Evolutionary conservation across 2,888 invertebrate species (phyloP), one percentile per base, ranked within the genome.

Genomic region (Athalia rosae): DNA sequence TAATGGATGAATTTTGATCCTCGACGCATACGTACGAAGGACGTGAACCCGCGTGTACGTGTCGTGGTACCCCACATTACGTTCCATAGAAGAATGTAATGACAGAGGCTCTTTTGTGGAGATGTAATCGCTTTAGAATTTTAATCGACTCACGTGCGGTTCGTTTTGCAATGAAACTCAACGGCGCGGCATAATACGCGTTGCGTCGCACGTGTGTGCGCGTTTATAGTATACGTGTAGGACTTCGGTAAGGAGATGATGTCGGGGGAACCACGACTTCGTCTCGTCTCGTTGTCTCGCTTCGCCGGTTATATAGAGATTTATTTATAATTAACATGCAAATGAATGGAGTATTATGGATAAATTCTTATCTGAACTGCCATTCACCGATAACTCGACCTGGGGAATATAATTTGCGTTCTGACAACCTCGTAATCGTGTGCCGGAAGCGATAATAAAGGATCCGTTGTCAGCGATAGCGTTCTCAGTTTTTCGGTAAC

Each of bases 261-360:
- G 28, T 28, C 28, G 28, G 28, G 28, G 28, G 28, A 28, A 28
- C 28, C 28, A 28, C 28, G 28, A 28, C 28, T 28, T 28, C 28
- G 28, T 28, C 28, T 28, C 28, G 28, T 28, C 28, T 28, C 28
- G 28, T 53, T n/a, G 41, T 67, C 13, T 50, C 47, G 15, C 15
- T 15, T 47, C 66, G 13, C 9, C 4, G 0, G 15, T 69, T 56
- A 41, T 15, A 4, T 28, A 15, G 15, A 83, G 84, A 86, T 86
- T 84, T 86, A 84, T 86, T 86, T 86, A 85, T 84, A 85, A 86
- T 86, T 85, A 87, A 85, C 81, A 85, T 86, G 84, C 84, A 86
- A 87, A 85, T 85, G 84, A 86, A 83, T 80, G 82, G 82, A 53
- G 79, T 81, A 71, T 71, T 71, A 45, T 58, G 58, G 77, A 73